Conservation (phyloP, 2,888 invertebrate genomes). For the Prostheceraeus crozeri region DNA sequence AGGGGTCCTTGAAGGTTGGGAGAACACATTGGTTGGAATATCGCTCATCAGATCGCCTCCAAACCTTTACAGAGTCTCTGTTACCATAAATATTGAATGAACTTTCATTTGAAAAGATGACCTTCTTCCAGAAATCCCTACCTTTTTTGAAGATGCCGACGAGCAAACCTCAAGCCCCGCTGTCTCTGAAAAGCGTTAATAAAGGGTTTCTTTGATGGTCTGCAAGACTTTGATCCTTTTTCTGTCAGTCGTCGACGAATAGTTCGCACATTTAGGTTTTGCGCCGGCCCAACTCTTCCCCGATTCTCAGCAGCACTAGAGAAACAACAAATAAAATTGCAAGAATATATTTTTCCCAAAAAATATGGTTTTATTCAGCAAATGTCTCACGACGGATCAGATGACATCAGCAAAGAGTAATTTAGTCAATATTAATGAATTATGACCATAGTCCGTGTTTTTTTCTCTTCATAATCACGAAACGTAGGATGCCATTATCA, state of each 20-base stretch:
- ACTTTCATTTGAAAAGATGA: constrained; percentile 14
- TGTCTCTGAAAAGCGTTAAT: constrained; percentile 15
- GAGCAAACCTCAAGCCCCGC: constrained; percentile 1
- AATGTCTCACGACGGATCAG: too few species aligned
- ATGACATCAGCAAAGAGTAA: too few species aligned
- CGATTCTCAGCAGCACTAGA: too few species aligned
- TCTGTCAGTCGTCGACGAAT: constrained; percentile 2
- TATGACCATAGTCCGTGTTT: too few species aligned
- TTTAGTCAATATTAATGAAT: too few species aligned
- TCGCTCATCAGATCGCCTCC: constrained; percentile 7
- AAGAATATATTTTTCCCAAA: too few species aligned
- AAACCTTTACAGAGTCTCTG: constrained; percentile 15
- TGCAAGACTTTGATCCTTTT: background rate
- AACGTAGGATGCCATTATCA: too few species aligned
- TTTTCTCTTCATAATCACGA: too few species aligned
- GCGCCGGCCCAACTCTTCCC: too few species aligned
- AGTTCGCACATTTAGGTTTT: constrained; percentile 14
- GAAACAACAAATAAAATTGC: too few species aligned
- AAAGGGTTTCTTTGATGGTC: constrained; percentile 17
- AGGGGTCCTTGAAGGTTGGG: constrained; percentile 1
- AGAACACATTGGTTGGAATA: constrained; percentile 5
- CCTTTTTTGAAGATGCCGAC: constrained; percentile 8
- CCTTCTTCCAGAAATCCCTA: constrained; percentile 6
- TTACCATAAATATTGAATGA: constrained; percentile 4
- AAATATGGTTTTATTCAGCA: too few species aligned